Conservation (phyloP, 2,797 vertebrate species). For the Diplodus sargus region DNA sequence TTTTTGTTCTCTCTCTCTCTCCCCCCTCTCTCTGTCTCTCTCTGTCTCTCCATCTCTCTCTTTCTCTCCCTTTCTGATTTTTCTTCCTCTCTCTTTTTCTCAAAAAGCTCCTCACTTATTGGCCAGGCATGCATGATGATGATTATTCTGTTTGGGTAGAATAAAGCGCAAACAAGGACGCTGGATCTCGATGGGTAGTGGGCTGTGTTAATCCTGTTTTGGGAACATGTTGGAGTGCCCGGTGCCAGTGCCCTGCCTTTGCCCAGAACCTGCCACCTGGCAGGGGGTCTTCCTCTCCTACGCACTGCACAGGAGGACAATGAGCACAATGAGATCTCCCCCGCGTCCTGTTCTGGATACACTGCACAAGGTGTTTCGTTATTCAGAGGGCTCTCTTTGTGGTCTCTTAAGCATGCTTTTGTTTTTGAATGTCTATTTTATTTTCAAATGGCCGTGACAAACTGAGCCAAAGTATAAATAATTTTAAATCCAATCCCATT, state of each 20-base stretch:
- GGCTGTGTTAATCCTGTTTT: conserved; percentile 80
- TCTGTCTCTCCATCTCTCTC: conserved; percentile 21
- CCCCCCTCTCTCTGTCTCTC: neutral
- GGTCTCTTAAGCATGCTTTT: conserved; percentile 34
- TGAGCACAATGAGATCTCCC: conserved; percentile 53
- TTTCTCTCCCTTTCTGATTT: conserved; percentile 35
- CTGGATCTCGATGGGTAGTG: conserved; percentile 71
- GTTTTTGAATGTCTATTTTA: conserved; percentile 7
- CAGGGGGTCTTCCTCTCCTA: conserved; percentile 73
- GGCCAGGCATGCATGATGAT: conserved; percentile 64
- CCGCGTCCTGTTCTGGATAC: conserved; percentile 53
- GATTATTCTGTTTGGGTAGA: conserved; percentile 74
- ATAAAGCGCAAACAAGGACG: conserved; percentile 68
- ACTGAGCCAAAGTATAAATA: conserved; percentile 5
- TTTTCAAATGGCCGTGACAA: conserved; percentile 19
- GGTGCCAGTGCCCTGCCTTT: conserved; percentile 73
- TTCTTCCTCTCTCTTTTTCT: conserved; percentile 35
- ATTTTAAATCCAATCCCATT: conserved; percentile 3
- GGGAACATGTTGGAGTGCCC: conserved; percentile 70
- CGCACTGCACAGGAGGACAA: conserved; percentile 61
- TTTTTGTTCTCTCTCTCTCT: conserved; percentile 31
- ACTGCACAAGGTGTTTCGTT: conserved; percentile 46
- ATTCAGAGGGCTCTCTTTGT: conserved; percentile 19
- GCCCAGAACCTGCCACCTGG: conserved; percentile 80
- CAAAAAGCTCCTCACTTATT: conserved; percentile 54